Evolutionary conservation across 2,113 vertebrate genomes (phyloP).

Genomic region (Heterochromis multidens): DNA sequence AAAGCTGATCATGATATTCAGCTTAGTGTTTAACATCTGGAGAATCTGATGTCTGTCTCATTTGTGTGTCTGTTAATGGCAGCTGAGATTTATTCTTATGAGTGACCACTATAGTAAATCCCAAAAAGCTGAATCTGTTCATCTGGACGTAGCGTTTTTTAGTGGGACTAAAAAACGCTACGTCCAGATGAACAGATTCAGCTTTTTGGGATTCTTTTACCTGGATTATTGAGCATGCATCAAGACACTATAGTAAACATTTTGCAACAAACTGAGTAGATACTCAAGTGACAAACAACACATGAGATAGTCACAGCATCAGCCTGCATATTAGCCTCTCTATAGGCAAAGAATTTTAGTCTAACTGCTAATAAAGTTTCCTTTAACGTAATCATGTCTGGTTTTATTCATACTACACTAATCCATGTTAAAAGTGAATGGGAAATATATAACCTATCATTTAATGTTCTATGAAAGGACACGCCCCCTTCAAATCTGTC

Average conservation of each 20-base stretch:
- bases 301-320: background rate
- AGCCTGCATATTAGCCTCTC: slow-evolving; percentile 1
- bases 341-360: slow-evolving; percentile 47
- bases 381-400: background rate
- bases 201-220: no score
- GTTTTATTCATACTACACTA: background rate
- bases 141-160: no score
- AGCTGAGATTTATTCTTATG: slow-evolving; percentile 44
- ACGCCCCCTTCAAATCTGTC: background rate
- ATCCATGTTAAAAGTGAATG: background rate
- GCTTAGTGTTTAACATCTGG: background rate
- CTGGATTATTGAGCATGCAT: no score
- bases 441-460: background rate
- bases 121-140: no score
- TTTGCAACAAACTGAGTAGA: background rate
- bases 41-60: background rate
- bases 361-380: slow-evolving; percentile 46
- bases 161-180: no score
- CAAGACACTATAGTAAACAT: no score
- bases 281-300: background rate
- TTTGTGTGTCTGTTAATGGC: slow-evolving; percentile 21
- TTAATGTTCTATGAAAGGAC: background rate
- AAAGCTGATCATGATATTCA: background rate
- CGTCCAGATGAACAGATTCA: no score
- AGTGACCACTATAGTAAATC: slow-evolving; percentile 31